These are phyloP conservation scores for Anas platyrhynchos DNA, from an alignment of 2,113 vertebrate species.

Conservation along the genomic window DNA sequence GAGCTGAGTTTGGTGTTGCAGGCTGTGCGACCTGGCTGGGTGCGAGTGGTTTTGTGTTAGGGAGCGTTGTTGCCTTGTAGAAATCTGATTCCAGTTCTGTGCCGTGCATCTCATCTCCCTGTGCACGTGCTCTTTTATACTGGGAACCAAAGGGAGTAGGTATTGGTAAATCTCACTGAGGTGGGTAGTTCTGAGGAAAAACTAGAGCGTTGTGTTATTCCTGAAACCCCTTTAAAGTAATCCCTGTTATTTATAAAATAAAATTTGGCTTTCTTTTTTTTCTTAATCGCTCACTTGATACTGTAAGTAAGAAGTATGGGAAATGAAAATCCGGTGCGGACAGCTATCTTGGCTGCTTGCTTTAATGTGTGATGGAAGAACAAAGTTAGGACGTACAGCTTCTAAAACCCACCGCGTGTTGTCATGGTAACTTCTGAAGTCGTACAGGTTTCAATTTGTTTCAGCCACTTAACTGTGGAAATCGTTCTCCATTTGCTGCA, in stretches of 20 bases:
- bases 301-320: neutral
- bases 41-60: fast-evolving
- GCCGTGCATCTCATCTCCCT: fast-evolving
- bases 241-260: neutral
- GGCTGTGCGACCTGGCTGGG: fast-evolving
- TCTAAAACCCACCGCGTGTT: fast-evolving
- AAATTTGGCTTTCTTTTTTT: neutral
- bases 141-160: fast-evolving
- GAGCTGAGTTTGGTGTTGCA: fast-evolving
- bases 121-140: fast-evolving
- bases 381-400: fast-evolving
- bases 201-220: fast-evolving
- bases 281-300: neutral
- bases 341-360: neutral
- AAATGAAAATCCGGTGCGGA: fast-evolving
- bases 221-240: neutral
- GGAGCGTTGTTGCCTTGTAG: fast-evolving
- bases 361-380: fast-evolving
- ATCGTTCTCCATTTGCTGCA: fast-evolving
- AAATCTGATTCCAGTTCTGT: fast-evolving
- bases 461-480: neutral
- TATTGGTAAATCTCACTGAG: fast-evolving
- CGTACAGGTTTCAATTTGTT: fast-evolving
- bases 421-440: neutral
- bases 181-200: neutral